Evolutionary conservation across 2,888 invertebrate genomes (phyloP), one percentile per base, ranked within the genome.

Genomic region (Brachyptera putata): DNA sequence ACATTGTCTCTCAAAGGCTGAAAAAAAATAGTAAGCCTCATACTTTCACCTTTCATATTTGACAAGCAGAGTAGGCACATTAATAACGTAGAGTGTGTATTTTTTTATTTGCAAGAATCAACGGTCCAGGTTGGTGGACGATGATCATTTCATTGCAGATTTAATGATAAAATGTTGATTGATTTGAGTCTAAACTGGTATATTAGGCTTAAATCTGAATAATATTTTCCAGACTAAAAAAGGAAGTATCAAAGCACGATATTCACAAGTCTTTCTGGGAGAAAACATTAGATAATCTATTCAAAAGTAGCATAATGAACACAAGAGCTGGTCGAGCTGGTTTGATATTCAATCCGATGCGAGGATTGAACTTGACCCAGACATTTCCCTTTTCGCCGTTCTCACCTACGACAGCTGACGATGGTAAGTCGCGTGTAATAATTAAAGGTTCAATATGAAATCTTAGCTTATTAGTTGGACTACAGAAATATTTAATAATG

Each of bases 261-360:
- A 22, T 24, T 46, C 64, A 67, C 50, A 63, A 57, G 13, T 62
- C 64, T 24, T 61, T 67, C 16, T 69, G 69, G 69, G 61, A 68
- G 49, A 61, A 62, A 16, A 67, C 68, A 41, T 61, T 69, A 49
- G 66, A 68, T 56, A 65, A 61, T n/a, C 58, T 71, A 43, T 67
- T 69, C 63, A 69, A 67, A 22, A 70, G 69, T 57, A 69, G 70
- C 46, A 61, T 74, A 14, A 66, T 75, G 24, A 73, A 72, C 63
- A 74, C 74, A 0, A 67, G 76, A 5, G 72, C 73, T 1, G 76
- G 76, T 9, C 66, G 77, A 16, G 77, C 77, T 3, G 76, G 75
- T 0, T 70, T 75, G 14, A 72, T 77, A 48, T 74, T 75, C 64
- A 77, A 76, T 66, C 75, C 75, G 49, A 71, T 77, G 67, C 67